Base-by-base conservation (phyloP, 2,113 vertebrate species). In the Nothoprocta pentlandii region DNA sequence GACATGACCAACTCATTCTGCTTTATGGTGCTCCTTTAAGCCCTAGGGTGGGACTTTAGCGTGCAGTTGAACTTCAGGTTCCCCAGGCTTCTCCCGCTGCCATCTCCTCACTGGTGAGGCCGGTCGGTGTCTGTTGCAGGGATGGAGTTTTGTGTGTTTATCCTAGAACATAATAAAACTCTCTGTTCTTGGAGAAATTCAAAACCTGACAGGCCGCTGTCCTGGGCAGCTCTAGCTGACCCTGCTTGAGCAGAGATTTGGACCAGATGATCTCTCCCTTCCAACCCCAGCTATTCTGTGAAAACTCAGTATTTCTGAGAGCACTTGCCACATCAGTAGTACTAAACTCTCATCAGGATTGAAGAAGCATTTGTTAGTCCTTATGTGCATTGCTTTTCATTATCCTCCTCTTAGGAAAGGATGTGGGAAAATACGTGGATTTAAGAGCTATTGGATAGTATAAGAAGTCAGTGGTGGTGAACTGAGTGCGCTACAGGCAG, bases 281-380 rank as follows among this genome's bases (percentile, higher is more conserved):
- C 28, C 54, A 58, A 32, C 54, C 16, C 54, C 30, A 58, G 28
- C 30, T 58, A 32, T 58, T 58, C 54, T 58, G 54, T 58, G 54
- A 32, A 30, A 32, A 47, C 34, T 49, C 59, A 4, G 13, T 77
- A 16, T 90, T 95, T 95, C 62, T 80, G n/a, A 71, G 80, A 69
- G 10, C 42, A 75, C 1, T 0, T 66, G 58, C 42, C 36, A 2
- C 70, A 53, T 58, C 80, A 28, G 47, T 71, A n/a, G 39, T 92
- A 77, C 62, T 86, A 88, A 92, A 47, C 47, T 86, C 69, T 54
- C 82, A 76, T 93, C 80, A 81, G 17, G 94, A 88, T 90, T 86
- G 58, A 95, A 80, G 59, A 85, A 75, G 61, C 32, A n/a, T 44
- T 79, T 91, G 77, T 83, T 93, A 58, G 62, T 75, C 89, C 90